Evolutionary conservation across 2,113 vertebrate genomes (phyloP), one percentile per base, ranked within the genome.

Genomic region (Machaerirhynchus nigripectus): DNA sequence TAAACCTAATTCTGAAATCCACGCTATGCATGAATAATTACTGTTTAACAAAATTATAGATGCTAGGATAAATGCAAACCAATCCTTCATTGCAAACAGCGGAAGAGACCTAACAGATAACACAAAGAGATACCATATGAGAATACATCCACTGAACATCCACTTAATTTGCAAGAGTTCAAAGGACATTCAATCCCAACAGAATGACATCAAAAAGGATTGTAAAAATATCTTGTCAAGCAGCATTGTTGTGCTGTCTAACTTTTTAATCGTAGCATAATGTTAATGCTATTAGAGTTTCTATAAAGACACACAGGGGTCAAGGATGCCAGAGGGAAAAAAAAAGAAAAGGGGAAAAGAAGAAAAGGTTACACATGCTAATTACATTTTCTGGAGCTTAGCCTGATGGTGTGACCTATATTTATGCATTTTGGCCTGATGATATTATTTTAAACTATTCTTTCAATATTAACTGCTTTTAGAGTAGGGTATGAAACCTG

Each of bases 131-230:
- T 89, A 84, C 76, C 35, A 7, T 75, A 74, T 65, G 75, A 95
- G 94, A 97, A 94, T 84, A 85, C 19, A 63, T 81, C 90, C 82
- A 70, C 65, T 79, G 91, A 96, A 89, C 64, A 96, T 84, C 80
- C 89, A 96, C 78, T 95, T 97, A 93, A 97, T 97, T 97, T 97
- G 76, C 82, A 95, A 92, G 92, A 97, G 94, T 97, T 97, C 96
- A 98, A 96, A 98, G 94, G 92, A 97, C 95, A 97, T 95, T 97
- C 96, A 98, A 98, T 98, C 98, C 98, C 98, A 98, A 98, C 94
- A 97, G 97, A 97, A 97, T 96, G 96, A 97, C 98, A 97, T 97
- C 77, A 97, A 97, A 97, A 97, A 97, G 94, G 97, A 97, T 97
- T 96, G 94, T 93, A 96, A 96, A 98, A 97, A 97, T 97, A 97